These are phyloP conservation scores for Perdix hodgsoniae DNA, from an alignment of 2,797 vertebrate species.

Conservation along the genomic window DNA sequence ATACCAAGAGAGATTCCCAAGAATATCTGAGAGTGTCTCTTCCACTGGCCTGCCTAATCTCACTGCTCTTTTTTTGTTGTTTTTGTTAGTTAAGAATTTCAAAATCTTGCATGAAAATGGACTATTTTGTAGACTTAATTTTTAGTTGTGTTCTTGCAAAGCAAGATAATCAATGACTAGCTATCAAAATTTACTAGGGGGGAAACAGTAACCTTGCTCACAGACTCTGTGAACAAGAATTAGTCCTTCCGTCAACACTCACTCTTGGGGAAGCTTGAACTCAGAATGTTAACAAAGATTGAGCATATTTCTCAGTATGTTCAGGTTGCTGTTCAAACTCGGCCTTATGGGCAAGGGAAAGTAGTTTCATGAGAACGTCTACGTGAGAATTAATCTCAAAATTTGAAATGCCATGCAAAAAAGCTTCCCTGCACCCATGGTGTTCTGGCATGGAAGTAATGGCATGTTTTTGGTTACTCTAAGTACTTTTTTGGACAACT, in stretches of 20 bases:
- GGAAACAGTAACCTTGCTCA: not conserved
- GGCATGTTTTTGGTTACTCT: not conserved
- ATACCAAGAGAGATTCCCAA: not conserved
- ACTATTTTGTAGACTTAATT: not conserved
- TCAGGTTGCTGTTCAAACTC: not conserved
- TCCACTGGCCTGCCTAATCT: not conserved
- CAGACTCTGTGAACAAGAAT: not conserved
- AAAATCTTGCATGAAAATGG: not conserved
- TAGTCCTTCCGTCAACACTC: not conserved
- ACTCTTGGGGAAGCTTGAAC: not conserved
- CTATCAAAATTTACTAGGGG: not conserved
- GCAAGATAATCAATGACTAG: not conserved
- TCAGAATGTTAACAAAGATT: not conserved
- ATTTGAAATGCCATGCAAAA: not conserved
- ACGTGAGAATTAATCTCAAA: not conserved
- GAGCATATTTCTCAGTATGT: not conserved
- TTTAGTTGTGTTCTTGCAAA: not conserved
- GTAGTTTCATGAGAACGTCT: not conserved
- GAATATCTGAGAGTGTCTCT: not conserved
- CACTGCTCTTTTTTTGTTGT: not conserved
- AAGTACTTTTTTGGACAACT: not conserved
- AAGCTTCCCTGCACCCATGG: not conserved
- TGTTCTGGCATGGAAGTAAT: not conserved
- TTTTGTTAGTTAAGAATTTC: not conserved
- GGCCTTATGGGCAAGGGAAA: not conserved